Conservation (phyloP, 2,797 vertebrate species). For the Esox masquinongy region DNA sequence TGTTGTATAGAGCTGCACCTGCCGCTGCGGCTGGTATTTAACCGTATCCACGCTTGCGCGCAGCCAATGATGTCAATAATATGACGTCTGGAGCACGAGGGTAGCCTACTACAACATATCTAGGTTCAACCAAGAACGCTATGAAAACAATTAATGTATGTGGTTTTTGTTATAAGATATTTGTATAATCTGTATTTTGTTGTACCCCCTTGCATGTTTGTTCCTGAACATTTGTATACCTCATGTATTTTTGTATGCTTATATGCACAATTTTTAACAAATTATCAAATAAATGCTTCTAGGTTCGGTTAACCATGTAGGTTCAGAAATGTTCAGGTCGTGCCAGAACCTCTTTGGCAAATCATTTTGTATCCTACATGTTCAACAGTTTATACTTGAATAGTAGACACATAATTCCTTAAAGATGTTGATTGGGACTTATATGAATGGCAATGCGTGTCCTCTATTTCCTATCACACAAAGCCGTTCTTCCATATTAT, state of each 20-base stretch:
- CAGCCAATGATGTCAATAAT: conserved; percentile 60
- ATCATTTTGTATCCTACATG: neutral
- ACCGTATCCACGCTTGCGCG: neutral
- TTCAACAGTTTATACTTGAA: neutral
- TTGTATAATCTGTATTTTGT: too few relatives aligned
- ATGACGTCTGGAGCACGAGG: conserved; percentile 51
- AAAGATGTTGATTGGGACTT: too few relatives aligned
- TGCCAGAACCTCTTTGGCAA: neutral
- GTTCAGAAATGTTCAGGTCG: neutral
- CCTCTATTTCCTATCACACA: too few relatives aligned
- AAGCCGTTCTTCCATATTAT: too few relatives aligned
- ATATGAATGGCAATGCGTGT: too few relatives aligned
- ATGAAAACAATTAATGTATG: too few relatives aligned
- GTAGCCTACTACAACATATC: neutral
- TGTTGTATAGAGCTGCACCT: conserved; percentile 13
- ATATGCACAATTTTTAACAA: too few relatives aligned
- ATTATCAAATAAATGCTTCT: neutral
- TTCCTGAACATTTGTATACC: too few relatives aligned
- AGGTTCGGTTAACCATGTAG: neutral
- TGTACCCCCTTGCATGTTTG: too few relatives aligned
- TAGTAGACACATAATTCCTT: neutral
- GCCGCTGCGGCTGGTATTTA: conserved; percentile 56
- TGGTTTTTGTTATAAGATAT: too few relatives aligned
- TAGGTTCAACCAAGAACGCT: neutral
- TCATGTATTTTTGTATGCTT: too few relatives aligned